Conservation (phyloP, 1,140 invertebrate species). For the Euschistus heros region DNA sequence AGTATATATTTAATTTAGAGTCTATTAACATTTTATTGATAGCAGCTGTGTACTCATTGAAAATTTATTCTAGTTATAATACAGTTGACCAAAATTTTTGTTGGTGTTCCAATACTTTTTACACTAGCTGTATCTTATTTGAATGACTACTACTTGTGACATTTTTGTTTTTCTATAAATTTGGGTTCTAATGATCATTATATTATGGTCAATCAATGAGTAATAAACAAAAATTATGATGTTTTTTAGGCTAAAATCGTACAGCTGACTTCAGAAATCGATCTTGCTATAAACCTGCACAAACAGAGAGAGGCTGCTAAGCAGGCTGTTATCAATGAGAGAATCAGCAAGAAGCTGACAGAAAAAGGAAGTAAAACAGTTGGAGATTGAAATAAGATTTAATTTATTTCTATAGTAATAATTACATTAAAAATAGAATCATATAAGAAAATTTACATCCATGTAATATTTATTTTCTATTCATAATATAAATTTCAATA, state of each 20-base stretch:
- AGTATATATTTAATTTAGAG: too few species aligned
- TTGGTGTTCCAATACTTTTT: too few species aligned
- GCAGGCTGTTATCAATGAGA: not conserved
- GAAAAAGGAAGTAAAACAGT: not conserved
- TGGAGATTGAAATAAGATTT: not conserved
- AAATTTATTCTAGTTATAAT: too few species aligned
- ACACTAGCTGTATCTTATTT: too few species aligned
- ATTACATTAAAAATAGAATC: slow-evolving; percentile 13
- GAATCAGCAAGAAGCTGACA: not conserved
- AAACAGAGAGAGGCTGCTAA: slow-evolving; percentile 3
- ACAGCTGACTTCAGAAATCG: slow-evolving; percentile 13
- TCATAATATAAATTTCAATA: slow-evolving; percentile 2
- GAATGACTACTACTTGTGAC: too few species aligned
- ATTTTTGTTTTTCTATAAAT: too few species aligned
- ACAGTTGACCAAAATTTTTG: too few species aligned
- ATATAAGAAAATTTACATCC: slow-evolving; percentile 5
- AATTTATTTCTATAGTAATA: not conserved
- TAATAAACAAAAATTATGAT: too few species aligned
- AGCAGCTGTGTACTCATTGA: too few species aligned
- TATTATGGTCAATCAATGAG: too few species aligned
- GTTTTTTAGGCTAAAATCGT: slow-evolving; percentile 17
- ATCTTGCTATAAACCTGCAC: slow-evolving; percentile 2
- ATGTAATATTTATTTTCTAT: slow-evolving; percentile 7
- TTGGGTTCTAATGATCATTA: too few species aligned
- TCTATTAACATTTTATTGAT: too few species aligned